Conservation (phyloP, 2,888 invertebrate genomes). For the Diplolepis rosae region DNA sequence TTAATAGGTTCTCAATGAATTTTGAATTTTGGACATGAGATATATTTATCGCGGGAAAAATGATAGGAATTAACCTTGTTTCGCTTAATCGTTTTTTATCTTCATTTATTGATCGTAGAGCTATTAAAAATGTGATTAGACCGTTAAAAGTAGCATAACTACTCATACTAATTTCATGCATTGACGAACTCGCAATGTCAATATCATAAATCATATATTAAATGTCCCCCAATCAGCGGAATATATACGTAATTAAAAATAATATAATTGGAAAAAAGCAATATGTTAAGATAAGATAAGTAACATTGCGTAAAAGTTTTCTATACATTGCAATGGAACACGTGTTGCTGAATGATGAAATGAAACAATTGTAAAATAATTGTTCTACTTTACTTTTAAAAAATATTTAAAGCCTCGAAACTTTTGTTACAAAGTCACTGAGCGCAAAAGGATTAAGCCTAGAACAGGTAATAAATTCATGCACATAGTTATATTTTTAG, state of each 20-base stretch:
- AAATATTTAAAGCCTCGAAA: neutral
- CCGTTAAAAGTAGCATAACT: neutral
- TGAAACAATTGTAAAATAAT: neutral
- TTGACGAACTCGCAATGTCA: neutral
- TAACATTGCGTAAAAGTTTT: neutral
- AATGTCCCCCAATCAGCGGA: neutral
- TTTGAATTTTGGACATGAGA: neutral
- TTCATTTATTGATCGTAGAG: neutral
- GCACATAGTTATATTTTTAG: neutral
- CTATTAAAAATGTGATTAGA: neutral
- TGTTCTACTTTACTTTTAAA: neutral
- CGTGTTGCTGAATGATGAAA: neutral
- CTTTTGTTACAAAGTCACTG: neutral
- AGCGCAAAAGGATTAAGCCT: neutral
- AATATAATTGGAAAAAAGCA: neutral
- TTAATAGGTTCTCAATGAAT: too few relatives aligned
- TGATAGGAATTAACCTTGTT: neutral
- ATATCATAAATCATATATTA: neutral
- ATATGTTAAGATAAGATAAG: neutral
- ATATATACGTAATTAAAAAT: neutral
- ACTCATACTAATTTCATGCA: neutral
- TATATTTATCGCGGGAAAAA: neutral
- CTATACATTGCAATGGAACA: neutral
- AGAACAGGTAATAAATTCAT: neutral
- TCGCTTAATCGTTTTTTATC: neutral